phyloP scores from a whole-genome alignment of 2,888 invertebrate genomes.

The Agrochola lychnidis region DNA sequence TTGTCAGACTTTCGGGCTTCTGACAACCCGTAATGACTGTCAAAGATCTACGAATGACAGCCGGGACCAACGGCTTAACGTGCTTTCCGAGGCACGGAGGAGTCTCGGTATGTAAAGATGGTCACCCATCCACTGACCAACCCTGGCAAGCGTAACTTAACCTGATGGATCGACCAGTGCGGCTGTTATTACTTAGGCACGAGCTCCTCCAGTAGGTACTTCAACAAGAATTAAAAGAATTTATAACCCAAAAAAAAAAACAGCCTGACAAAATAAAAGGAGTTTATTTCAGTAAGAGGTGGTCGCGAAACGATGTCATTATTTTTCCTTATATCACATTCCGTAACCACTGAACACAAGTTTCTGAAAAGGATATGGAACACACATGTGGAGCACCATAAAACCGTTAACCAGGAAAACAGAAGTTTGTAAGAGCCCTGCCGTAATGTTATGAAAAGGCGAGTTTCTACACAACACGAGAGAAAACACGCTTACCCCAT shows the following conservation, averaged over 20 bases:
- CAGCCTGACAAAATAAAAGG: not conserved
- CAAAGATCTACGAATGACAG: too few relatives aligned
- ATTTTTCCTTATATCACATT: conserved; percentile 34
- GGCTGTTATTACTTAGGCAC: too few relatives aligned
- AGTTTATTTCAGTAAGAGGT: conserved; percentile 18
- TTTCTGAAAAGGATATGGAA: conserved; percentile 26
- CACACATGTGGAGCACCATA: conserved; percentile 26
- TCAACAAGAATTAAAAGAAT: not conserved
- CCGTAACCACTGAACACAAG: conserved; percentile 25
- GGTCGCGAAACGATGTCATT: conserved; percentile 22
- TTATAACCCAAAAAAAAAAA: not conserved
- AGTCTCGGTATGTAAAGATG: too few relatives aligned
- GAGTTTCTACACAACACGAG: conserved; percentile 28
- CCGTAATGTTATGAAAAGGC: conserved; percentile 27
- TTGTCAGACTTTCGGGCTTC: too few relatives aligned
- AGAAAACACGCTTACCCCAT: conserved; percentile 4
- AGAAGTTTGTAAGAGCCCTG: conserved; percentile 27
- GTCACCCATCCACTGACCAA: too few relatives aligned
- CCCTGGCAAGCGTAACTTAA: too few relatives aligned
- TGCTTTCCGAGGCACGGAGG: too few relatives aligned
- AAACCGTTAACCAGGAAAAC: conserved; percentile 28
- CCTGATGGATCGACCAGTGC: too few relatives aligned
- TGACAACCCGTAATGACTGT: too few relatives aligned
- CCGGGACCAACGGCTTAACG: too few relatives aligned
- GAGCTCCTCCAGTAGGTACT: not conserved